A percentile compares a stretch with the other conserved stretches of the same genome.
phyloP scores from a whole-genome alignment of 2,888 invertebrate genomes.

The Operophtera brumata region DNA sequence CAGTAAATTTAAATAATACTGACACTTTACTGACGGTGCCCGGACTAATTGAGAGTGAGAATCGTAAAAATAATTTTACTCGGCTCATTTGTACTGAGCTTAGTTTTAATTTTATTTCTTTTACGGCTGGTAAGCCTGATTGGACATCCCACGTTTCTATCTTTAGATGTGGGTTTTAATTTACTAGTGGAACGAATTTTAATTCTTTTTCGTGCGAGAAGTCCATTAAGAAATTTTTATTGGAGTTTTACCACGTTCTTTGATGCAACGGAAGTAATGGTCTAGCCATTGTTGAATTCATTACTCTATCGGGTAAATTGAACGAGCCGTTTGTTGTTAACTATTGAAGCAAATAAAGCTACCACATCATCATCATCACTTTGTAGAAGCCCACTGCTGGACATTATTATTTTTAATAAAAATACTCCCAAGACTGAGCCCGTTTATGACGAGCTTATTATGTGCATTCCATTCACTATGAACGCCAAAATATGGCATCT shows the following conservation, averaged over 20 bases:
- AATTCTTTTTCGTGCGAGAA: conserved; percentile 46
- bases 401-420: too few relatives aligned
- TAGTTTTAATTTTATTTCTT: conserved; percentile 74
- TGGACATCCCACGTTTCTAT: conserved; percentile 55
- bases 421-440: too few relatives aligned
- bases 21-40: conserved; percentile 74
- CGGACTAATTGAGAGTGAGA: conserved; percentile 76
- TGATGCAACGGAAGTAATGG: conserved; percentile 39
- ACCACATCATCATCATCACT: too few relatives aligned
- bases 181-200: conserved; percentile 56
- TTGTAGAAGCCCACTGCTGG: too few relatives aligned
- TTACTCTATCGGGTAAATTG: conserved; percentile 33
- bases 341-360: conserved; percentile 6
- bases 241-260: conserved; percentile 38
- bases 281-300: conserved; percentile 33
- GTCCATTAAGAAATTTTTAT: conserved; percentile 41
- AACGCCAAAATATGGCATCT: too few relatives aligned
- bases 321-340: conserved; percentile 11
- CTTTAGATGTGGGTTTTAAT: conserved; percentile 57
- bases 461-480: too few relatives aligned
- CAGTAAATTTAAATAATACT: conserved; percentile 79
- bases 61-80: conserved; percentile 79
- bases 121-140: conserved; percentile 63
- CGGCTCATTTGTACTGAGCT: conserved; percentile 74
- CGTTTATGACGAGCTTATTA: too few relatives aligned